Base-by-base conservation (phyloP, 2,888 invertebrate species). In the Scaptomyza polygonia region DNA sequence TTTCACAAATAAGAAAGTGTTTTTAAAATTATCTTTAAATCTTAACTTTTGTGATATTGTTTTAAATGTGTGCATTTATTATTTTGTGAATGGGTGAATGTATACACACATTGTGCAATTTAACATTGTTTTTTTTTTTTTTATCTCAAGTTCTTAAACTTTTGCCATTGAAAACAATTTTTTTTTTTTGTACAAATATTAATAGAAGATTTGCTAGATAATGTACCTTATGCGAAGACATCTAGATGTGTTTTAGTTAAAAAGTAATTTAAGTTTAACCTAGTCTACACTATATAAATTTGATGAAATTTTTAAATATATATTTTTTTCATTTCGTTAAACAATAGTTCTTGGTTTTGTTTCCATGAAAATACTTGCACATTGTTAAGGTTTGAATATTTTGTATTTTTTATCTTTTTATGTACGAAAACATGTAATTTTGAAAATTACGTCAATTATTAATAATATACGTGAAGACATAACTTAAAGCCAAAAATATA, bases 331-430 rank as follows among this genome's bases (percentile, higher is more conserved):
- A 27, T 55, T 55, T 45, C 49, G 34, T 55, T 69, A 48, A 78
- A 78, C 36, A 68, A 65, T 79, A 61, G 59, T 71, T 79, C 53
- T 73, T 86, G 79, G 73, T 84, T 66, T 88, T 77, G 79, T 83
- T 86, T 83, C 80, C 84, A 77, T 80, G 82, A 86, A 83, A 83
- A 86, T 88, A 88, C 84, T 83, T 83, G 82, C 82, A 83, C 82
- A 74, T 86, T 54, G 63, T 85, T 72, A 54, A 63, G 34, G 56
- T 14, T 42, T 18, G 47, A 32, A 18, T n/a, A 30, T 16, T n/a
- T 58, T 67, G 51, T 34, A 25, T 62, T 65, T 59, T 63, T 14
- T 48, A 47, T 79, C 57, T 44, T 57, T 21, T 40, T 49, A 27
- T 55, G 72, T 51, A 61, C 14, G 29, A 29, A 43, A 29, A 42